These are phyloP conservation scores for Melospiza melodia DNA, from an alignment of 2,113 vertebrate genomes.

Conservation along the genomic window DNA sequence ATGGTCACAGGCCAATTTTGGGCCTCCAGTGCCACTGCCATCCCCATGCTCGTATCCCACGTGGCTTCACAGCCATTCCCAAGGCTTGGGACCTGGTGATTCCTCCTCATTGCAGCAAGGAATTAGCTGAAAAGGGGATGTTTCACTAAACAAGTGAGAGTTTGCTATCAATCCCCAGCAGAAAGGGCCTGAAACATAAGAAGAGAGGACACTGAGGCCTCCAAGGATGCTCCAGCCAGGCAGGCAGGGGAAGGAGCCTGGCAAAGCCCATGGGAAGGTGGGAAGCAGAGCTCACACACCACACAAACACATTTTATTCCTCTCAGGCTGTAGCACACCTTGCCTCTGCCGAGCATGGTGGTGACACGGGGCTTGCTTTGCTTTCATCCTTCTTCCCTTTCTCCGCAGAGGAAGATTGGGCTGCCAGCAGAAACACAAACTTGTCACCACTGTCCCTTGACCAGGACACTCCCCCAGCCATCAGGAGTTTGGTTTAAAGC, in stretches of 20 bases:
- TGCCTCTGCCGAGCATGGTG: neutral
- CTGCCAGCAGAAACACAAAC: neutral
- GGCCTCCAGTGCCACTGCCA: neutral
- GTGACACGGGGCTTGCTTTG: neutral
- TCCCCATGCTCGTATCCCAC: fast-evolving
- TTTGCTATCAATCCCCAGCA: neutral
- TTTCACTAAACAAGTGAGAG: neutral
- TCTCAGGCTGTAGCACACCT: neutral
- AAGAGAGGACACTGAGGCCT: neutral
- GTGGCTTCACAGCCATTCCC: neutral
- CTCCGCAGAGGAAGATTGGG: fast-evolving
- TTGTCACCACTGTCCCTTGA: neutral
- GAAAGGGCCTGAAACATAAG: neutral
- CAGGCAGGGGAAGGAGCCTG: neutral
- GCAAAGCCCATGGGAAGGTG: neutral
- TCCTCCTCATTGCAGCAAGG: neutral
- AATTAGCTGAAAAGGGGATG: neutral
- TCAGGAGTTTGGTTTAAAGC: neutral
- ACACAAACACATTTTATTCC: neutral
- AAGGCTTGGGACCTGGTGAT: neutral
- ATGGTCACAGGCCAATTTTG: neutral
- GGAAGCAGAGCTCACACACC: neutral
- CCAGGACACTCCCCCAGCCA: neutral
- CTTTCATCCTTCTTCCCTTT: neutral
- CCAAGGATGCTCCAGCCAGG: neutral